Conservation (phyloP, 2,888 invertebrate genomes). For the Nezara viridula region DNA sequence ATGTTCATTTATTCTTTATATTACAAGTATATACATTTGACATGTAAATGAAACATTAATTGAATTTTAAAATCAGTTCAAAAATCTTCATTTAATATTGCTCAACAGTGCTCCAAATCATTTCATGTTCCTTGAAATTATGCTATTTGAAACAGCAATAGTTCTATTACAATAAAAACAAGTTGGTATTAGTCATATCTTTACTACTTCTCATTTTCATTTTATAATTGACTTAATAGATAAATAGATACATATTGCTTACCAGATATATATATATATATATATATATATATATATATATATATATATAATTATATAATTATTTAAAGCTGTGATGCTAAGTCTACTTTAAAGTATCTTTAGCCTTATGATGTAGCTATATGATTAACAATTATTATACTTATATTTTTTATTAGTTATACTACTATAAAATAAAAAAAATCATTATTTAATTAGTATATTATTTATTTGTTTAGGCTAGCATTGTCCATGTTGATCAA, state of each 20-base stretch:
- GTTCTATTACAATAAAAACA: background rate
- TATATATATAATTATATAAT: too few relatives aligned
- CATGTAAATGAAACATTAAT: background rate
- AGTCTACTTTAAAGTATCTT: background rate
- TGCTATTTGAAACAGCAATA: background rate
- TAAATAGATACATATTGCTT: background rate
- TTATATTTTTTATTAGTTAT: background rate
- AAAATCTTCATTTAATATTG: background rate
- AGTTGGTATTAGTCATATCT: background rate
- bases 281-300: too few relatives aligned
- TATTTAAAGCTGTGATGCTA: background rate
- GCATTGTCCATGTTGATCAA: slow-evolving; percentile 18
- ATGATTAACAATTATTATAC: background rate
- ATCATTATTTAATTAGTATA: background rate
- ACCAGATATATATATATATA: background rate
- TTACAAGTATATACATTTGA: background rate
- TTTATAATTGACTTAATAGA: background rate
- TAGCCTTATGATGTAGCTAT: background rate
- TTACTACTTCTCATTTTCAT: background rate
- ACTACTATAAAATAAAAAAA: background rate
- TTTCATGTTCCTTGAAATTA: background rate
- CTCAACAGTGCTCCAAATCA: background rate
- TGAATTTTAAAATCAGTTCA: background rate
- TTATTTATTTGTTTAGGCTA: background rate
- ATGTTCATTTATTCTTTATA: background rate